Conservation (phyloP, 2,797 vertebrate genomes). For the Microhierax caerulescens region DNA sequence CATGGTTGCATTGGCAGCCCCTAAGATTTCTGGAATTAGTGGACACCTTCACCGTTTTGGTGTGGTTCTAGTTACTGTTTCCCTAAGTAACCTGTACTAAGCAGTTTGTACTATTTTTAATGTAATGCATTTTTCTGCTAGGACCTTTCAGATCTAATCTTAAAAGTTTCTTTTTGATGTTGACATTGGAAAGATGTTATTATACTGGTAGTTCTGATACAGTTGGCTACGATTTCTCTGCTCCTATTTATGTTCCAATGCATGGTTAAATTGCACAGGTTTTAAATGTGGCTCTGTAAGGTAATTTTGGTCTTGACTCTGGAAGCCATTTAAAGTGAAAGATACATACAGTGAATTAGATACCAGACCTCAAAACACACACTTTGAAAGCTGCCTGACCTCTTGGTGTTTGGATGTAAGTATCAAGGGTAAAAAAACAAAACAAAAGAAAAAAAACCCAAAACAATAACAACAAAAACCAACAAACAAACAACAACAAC, state of each 20-base stretch:
- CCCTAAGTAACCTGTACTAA: background rate
- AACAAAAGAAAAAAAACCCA: background rate
- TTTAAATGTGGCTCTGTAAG: background rate
- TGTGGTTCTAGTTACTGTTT: background rate
- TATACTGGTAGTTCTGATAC: background rate
- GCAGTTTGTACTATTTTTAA: background rate
- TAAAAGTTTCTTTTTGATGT: background rate
- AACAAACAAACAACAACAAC: too few species aligned
- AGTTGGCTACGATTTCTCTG: background rate
- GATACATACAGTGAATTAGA: background rate
- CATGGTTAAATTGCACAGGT: background rate
- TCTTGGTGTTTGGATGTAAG: background rate
- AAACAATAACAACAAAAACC: too few species aligned
- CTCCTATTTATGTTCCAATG: background rate
- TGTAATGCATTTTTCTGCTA: background rate
- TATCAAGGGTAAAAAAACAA: background rate
- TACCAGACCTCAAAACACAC: background rate
- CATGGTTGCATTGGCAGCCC: rapidly evolving
- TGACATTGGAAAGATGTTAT: background rate
- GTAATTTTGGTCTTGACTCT: background rate
- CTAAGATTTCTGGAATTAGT: background rate
- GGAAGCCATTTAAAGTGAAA: background rate
- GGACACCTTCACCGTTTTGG: background rate
- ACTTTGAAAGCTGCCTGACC: background rate
- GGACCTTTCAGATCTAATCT: background rate